Base-by-base conservation (phyloP, 2,888 invertebrate genomes). In the Mamestra brassicae region DNA sequence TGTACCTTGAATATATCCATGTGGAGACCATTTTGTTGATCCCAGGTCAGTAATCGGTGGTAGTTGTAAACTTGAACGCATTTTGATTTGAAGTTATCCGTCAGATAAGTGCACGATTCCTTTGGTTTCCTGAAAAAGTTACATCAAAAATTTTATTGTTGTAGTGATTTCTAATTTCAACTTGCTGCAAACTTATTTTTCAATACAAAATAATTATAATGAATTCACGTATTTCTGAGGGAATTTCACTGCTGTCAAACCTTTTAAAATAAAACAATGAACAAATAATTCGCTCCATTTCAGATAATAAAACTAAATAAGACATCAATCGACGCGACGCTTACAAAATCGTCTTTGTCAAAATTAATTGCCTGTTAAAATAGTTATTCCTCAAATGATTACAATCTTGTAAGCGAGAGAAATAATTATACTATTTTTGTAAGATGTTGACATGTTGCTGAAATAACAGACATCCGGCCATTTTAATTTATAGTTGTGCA, bases 1-100 rank as follows among this genome's bases (percentile, higher is more conserved):
- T 38, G 3, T 60, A 60, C 98, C 97, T 98, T 98, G 88, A 98
- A 98, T 78, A 98, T 98, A 89, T 98, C 98, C 97, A 98, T 98
- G 85, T 98, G 98, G 1, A 98, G 96, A 13, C 98, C 98, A 67
- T 97, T 97, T 72, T 97, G 97, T 81, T 98, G 97, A 89, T 98
- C 98, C 98, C 98, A 98, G 0, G 98, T 98, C 5, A 98, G 92
- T 0, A 98, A 95, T 7, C 98, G 97, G 88, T 98, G 98, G 88
- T 98, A 98, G 89, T 98, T 98, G 91, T 98, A 98, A 0, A 98
- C 97, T 96, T 98, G 98, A 3, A 97, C 97, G 90, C 98, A 98
- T 86, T 98, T 97, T 0, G 98, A 98, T 83, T 98, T 97, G 90
- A 98, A 98, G 83, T 98, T 98, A 74, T 98, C 98, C 0, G 98